These are phyloP conservation scores for Eptatretus burgeri DNA, from an alignment of 2,113 vertebrate species.

Conservation along the genomic window DNA sequence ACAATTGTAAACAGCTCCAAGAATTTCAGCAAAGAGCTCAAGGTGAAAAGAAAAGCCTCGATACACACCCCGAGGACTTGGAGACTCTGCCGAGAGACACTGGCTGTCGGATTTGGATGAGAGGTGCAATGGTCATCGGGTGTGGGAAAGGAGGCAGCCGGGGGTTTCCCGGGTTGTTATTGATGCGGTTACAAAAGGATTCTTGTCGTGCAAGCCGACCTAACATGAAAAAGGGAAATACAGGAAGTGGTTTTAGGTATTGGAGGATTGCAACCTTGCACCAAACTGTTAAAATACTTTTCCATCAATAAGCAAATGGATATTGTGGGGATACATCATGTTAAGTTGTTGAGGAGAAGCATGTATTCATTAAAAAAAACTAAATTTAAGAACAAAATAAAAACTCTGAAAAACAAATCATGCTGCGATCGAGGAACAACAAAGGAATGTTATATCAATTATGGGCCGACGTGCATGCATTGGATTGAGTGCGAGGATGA, in stretches of 20 bases:
- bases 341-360: background rate
- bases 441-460: too few relatives aligned
- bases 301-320: background rate
- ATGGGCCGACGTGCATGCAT: too few relatives aligned
- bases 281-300: background rate
- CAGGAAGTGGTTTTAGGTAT: background rate
- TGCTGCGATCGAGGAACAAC: too few relatives aligned
- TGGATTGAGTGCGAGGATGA: background rate
- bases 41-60: too few relatives aligned
- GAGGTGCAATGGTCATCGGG: conserved; percentile 47
- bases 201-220: conserved; percentile 57
- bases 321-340: background rate
- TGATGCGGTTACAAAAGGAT: conserved; percentile 71
- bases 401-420: too few relatives aligned
- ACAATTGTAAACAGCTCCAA: too few relatives aligned
- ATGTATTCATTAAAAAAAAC: too few relatives aligned
- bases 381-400: too few relatives aligned
- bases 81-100: conserved; percentile 91
- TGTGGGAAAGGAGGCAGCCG: conserved; percentile 56
- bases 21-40: too few relatives aligned
- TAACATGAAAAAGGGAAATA: conserved; percentile 12
- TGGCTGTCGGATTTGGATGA: conserved; percentile 90
- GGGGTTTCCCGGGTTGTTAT: conserved; percentile 75
- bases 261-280: background rate
- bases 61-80: conserved; percentile 10